phyloP scores from a whole-genome alignment of 2,888 invertebrate genomes.

The Polyploca ridens region DNA sequence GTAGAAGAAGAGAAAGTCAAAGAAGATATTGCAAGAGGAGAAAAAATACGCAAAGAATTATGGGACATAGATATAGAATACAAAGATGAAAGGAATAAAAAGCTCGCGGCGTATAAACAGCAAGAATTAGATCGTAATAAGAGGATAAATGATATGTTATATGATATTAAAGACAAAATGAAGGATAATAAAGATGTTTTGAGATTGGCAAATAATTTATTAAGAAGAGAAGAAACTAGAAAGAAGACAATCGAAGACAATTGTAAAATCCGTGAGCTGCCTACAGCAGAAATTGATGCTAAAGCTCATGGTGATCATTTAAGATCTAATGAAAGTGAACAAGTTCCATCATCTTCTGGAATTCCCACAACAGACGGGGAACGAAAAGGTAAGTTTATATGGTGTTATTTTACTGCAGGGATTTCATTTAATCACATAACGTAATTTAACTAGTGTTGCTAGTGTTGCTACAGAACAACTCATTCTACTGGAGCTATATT shows the following conservation, averaged over 20 bases:
- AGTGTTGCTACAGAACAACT: no score
- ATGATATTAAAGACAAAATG: constrained; percentile 75
- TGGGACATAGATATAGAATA: constrained; percentile 57
- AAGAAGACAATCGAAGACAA: constrained; percentile 42
- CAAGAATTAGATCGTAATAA: constrained; percentile 60
- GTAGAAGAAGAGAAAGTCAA: constrained; percentile 20
- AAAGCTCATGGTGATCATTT: constrained; percentile 65
- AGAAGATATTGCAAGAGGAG: constrained; percentile 19
- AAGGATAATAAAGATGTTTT: constrained; percentile 75
- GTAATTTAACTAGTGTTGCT: no score
- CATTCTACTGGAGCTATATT: neutral
- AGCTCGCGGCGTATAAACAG: constrained; percentile 48
- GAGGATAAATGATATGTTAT: constrained; percentile 66
- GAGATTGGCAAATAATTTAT: constrained; percentile 66
- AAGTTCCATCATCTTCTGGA: constrained; percentile 19
- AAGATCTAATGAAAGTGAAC: constrained; percentile 18
- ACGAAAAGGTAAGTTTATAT: constrained; percentile 22
- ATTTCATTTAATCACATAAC: no score
- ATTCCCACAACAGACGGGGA: constrained; percentile 27
- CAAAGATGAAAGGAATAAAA: constrained; percentile 47
- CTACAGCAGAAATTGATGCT: constrained; percentile 44
- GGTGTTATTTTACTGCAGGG: no score
- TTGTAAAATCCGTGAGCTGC: constrained; percentile 38
- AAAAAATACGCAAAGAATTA: constrained; percentile 54
- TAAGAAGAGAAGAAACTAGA: constrained; percentile 61